Conservation (phyloP, 1,140 invertebrate genomes). For the Phymastichus coffea region DNA sequence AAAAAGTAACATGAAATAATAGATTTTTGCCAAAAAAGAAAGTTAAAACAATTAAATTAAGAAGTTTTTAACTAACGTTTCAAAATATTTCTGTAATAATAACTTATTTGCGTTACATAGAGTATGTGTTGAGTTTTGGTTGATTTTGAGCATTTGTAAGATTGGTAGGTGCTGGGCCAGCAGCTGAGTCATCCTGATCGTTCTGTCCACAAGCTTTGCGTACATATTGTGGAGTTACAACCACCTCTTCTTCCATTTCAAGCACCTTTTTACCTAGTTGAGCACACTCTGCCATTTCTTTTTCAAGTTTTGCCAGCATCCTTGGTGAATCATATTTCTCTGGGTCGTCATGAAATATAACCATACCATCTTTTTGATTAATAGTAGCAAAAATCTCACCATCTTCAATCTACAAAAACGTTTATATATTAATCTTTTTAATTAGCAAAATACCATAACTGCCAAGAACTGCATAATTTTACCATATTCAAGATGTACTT, state of each 20-base stretch:
- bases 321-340: slow-evolving; percentile 90
- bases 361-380: slow-evolving; percentile 98
- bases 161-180: slow-evolving; percentile 57
- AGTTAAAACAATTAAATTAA: too few species aligned
- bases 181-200: slow-evolving; percentile 65
- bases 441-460: neutral
- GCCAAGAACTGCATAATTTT: slow-evolving; percentile 28
- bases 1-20: too few species aligned
- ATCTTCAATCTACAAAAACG: slow-evolving; percentile 81
- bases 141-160: slow-evolving; percentile 51
- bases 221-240: slow-evolving; percentile 84
- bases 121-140: slow-evolving; percentile 52
- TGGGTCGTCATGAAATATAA: slow-evolving; percentile 92
- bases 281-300: slow-evolving; percentile 85
- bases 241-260: slow-evolving; percentile 92
- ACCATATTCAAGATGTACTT: slow-evolving; percentile 95
- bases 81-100: too few species aligned
- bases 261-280: slow-evolving; percentile 83
- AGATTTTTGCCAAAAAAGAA: too few species aligned
- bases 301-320: slow-evolving; percentile 83
- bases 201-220: slow-evolving; percentile 68
- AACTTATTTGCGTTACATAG: slow-evolving; percentile 51
- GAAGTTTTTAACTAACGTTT: too few species aligned
- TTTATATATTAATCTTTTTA: slow-evolving; percentile 18
- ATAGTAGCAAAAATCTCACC: slow-evolving; percentile 96